Percentiles rank a stretch among this genome's conserved stretches.
Conservation (phyloP, 2,113 vertebrate genomes). For the Tauraco erythrolophus region DNA sequence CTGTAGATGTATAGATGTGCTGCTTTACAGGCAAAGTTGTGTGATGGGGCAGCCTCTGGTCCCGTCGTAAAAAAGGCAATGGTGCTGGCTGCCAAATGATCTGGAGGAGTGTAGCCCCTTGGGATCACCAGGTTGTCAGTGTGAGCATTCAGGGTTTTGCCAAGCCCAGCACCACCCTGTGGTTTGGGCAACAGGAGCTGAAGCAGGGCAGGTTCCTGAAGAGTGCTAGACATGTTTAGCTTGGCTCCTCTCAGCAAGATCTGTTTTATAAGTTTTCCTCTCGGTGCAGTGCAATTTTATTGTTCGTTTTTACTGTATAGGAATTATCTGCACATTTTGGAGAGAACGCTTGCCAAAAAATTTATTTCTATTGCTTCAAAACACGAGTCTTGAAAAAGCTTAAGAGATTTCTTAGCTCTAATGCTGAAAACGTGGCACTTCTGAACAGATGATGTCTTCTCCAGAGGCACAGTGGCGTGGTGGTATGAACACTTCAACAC, state of each 20-base stretch:
- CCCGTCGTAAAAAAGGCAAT: neutral
- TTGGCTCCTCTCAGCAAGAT: neutral
- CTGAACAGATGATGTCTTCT: neutral
- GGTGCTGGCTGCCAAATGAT: neutral
- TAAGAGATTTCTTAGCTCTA: neutral
- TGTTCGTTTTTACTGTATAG: constrained; percentile 3
- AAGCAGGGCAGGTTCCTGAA: neutral
- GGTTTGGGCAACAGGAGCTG: neutral
- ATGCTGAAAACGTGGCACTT: constrained; percentile 44
- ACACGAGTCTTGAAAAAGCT: neutral
- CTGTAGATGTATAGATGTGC: neutral
- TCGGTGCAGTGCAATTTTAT: neutral
- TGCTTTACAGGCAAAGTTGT: neutral
- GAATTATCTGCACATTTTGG: constrained; percentile 39
- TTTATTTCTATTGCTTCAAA: neutral
- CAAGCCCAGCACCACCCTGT: neutral
- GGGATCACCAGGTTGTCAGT: neutral
- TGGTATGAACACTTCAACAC: neutral
- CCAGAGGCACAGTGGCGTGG: rapidly evolving
- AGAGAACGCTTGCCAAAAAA: neutral
- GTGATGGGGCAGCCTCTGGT: neutral
- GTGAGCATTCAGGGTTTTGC: neutral
- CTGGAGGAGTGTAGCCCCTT: neutral
- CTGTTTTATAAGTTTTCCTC: constrained; percentile 30
- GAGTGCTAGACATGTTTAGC: neutral